Conservation (phyloP, 2,888 invertebrate species). For the Mimas tiliae region DNA sequence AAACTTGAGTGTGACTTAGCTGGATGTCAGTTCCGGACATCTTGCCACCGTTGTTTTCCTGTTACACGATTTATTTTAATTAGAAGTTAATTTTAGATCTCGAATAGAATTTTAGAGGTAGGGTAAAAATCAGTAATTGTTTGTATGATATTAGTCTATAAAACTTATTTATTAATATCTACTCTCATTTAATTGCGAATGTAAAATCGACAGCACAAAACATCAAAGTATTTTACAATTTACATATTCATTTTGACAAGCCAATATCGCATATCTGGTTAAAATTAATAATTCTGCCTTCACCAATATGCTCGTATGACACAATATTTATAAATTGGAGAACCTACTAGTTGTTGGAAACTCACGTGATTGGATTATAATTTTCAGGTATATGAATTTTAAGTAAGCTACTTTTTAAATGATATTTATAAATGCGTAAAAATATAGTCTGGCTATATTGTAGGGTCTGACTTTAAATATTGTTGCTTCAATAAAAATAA, state of each 20-base stretch:
- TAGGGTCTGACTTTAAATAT: too few species aligned
- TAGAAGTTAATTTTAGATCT: not conserved
- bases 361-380: not conserved
- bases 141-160: too few species aligned
- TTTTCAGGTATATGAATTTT: not conserved
- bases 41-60: constrained; percentile 59
- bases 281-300: constrained; percentile 13
- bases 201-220: not conserved
- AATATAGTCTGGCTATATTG: too few species aligned
- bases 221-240: constrained; percentile 24
- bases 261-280: not conserved
- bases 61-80: constrained; percentile 23
- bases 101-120: too few species aligned
- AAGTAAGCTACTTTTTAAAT: too few species aligned
- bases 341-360: not conserved
- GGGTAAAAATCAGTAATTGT: too few species aligned
- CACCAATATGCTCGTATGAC: constrained; percentile 11
- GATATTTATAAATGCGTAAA: too few species aligned
- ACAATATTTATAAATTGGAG: constrained; percentile 15
- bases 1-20: constrained; percentile 67
- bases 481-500: too few species aligned
- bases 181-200: too few species aligned
- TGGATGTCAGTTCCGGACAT: constrained; percentile 66
- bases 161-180: too few species aligned
- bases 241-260: not conserved